These are phyloP conservation scores for Sylvilagus floridanus DNA, from an alignment of 2,797 vertebrate species.

Conservation along the genomic window DNA sequence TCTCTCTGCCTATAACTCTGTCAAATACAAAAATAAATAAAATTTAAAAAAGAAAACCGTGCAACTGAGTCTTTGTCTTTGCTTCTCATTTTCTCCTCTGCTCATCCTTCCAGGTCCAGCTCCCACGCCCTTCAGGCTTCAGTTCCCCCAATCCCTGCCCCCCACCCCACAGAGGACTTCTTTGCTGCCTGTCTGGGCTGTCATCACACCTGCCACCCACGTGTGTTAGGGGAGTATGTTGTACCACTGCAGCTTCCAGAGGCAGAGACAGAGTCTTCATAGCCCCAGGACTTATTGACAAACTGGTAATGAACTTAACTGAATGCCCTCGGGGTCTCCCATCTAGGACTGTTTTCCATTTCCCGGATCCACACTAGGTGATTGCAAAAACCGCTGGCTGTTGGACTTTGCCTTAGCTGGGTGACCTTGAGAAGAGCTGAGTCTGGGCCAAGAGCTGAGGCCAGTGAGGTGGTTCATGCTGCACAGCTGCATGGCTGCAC, in stretches of 20 bases:
- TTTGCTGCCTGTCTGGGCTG: background rate
- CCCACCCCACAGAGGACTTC: background rate
- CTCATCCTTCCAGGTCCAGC: background rate
- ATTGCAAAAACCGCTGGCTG: background rate
- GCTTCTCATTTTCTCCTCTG: background rate
- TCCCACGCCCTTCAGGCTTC: background rate
- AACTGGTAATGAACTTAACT: background rate
- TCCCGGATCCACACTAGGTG: background rate
- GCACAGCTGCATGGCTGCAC: fast-evolving
- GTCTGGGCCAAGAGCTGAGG: background rate
- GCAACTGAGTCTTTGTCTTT: background rate
- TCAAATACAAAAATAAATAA: too few species aligned
- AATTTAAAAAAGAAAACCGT: too few species aligned
- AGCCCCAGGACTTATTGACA: background rate
- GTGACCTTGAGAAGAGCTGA: background rate
- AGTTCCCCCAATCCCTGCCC: too few species aligned
- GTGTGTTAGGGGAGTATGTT: background rate
- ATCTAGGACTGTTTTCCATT: background rate
- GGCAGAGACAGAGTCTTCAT: background rate
- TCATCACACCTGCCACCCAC: background rate
- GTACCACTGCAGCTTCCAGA: background rate
- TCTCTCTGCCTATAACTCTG: too few species aligned
- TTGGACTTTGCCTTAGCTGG: background rate
- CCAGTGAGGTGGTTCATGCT: background rate
- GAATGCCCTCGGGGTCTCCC: background rate